Evolutionary conservation across 2,797 vertebrate species (phyloP).

Genomic region (Myotis daubentonii): DNA sequence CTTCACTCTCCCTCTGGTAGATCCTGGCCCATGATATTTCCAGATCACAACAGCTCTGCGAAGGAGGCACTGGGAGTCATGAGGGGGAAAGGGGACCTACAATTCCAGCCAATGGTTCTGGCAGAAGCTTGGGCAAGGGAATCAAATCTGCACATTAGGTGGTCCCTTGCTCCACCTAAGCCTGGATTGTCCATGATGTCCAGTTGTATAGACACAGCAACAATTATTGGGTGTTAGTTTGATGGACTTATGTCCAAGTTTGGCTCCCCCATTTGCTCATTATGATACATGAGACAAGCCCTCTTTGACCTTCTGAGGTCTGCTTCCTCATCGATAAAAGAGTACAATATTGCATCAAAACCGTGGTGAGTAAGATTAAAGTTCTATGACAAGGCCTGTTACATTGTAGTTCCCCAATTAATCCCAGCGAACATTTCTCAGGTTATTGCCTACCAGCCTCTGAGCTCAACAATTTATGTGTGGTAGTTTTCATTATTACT

Average conservation of each 20-base stretch:
- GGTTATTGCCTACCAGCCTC: neutral
- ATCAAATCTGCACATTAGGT: accelerated
- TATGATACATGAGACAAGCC: accelerated
- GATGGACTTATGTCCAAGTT: too few relatives aligned
- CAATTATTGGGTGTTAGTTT: neutral
- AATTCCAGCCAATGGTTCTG: neutral
- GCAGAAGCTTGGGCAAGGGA: neutral
- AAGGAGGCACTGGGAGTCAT: neutral
- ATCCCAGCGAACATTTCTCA: neutral
- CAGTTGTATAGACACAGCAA: accelerated
- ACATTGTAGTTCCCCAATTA: neutral
- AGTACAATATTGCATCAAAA: neutral
- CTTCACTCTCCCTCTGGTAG: neutral
- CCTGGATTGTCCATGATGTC: accelerated
- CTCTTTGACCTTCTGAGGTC: neutral
- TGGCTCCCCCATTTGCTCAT: neutral
- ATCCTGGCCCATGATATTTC: neutral
- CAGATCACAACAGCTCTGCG: neutral
- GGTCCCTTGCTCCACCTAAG: accelerated
- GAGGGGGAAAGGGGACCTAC: neutral
- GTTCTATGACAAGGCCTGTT: neutral
- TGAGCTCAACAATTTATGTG: neutral
- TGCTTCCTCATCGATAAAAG: neutral
- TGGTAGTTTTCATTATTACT: neutral
- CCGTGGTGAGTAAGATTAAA: too few relatives aligned